Percentiles rank a stretch among this genome's conserved stretches.
Evolutionary conservation across 2,113 vertebrate genomes (phyloP).

Genomic region (Nestor notabilis): DNA sequence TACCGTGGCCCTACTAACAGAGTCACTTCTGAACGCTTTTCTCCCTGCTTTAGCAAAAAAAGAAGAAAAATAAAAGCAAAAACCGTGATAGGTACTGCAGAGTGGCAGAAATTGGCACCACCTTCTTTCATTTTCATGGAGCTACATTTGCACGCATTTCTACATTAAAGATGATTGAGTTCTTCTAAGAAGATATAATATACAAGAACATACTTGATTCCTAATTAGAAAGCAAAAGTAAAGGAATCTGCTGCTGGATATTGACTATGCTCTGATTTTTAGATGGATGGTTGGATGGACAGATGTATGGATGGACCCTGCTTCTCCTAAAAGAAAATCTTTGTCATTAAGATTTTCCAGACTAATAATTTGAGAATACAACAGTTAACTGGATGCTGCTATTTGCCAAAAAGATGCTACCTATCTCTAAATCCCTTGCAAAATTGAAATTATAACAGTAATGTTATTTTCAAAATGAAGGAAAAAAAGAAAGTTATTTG

Average conservation of each 20-base stretch:
- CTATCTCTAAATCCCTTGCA: neutral
- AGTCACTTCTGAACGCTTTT: slow-evolving; percentile 96
- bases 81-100: neutral
- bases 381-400: neutral
- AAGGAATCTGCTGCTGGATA: neutral
- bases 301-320: neutral
- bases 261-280: neutral
- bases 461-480: neutral
- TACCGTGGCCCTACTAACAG: slow-evolving; percentile 93
- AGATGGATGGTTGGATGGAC: neutral
- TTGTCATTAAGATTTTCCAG: neutral
- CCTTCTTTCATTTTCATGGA: neutral
- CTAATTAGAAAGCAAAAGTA: neutral
- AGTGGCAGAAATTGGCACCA: neutral
- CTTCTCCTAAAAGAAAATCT: slow-evolving; percentile 3
- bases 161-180: neutral
- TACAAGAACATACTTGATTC: neutral
- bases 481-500: neutral
- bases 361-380: neutral
- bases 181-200: neutral
- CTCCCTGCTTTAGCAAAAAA: slow-evolving; percentile 87
- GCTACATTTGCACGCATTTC: neutral
- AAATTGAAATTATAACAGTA: neutral
- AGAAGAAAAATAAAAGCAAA: neutral
- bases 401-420: neutral